phyloP scores from a whole-genome alignment of 2,888 invertebrate species.

The Eilema griseolum region DNA sequence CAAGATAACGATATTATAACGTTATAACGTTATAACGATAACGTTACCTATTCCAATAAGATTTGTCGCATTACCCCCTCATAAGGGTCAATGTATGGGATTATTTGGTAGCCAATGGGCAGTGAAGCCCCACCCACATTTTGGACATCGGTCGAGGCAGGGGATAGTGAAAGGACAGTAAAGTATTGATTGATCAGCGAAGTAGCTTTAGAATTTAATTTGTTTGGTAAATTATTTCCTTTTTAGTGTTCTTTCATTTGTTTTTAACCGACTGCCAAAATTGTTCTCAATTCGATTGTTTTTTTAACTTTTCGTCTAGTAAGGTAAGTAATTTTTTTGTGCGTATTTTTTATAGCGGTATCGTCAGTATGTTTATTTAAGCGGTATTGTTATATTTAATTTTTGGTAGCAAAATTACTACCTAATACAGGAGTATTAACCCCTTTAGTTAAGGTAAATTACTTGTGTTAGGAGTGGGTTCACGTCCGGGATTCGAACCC shows the following conservation, averaged over 20 bases:
- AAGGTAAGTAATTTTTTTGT: too few relatives aligned
- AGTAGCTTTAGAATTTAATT: background rate
- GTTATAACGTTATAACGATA: conserved; percentile 1
- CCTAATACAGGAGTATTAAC: too few relatives aligned
- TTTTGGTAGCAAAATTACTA: too few relatives aligned
- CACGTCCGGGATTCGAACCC: too few relatives aligned
- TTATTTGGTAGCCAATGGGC: conserved; percentile 70
- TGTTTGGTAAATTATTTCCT: background rate
- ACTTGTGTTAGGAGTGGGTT: too few relatives aligned
- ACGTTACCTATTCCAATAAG: conserved; percentile 10
- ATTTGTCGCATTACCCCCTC: background rate
- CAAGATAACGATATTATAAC: too few relatives aligned
- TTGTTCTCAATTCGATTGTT: too few relatives aligned
- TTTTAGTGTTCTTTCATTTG: background rate
- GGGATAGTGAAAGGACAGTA: conserved; percentile 19
- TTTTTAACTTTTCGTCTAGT: too few relatives aligned
- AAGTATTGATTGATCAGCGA: conserved; percentile 24
- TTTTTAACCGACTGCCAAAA: too few relatives aligned
- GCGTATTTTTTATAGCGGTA: background rate
- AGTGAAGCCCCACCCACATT: conserved; percentile 62
- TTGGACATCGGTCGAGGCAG: conserved; percentile 64
- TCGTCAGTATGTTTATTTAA: too few relatives aligned
- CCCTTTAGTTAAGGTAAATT: too few relatives aligned
- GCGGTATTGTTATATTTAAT: too few relatives aligned
- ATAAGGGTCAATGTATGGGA: conserved; percentile 19